Evolutionary conservation across 2,797 vertebrate species (phyloP), one percentile per base, ranked within the genome.

Genomic region (Meriones psammophilus): DNA sequence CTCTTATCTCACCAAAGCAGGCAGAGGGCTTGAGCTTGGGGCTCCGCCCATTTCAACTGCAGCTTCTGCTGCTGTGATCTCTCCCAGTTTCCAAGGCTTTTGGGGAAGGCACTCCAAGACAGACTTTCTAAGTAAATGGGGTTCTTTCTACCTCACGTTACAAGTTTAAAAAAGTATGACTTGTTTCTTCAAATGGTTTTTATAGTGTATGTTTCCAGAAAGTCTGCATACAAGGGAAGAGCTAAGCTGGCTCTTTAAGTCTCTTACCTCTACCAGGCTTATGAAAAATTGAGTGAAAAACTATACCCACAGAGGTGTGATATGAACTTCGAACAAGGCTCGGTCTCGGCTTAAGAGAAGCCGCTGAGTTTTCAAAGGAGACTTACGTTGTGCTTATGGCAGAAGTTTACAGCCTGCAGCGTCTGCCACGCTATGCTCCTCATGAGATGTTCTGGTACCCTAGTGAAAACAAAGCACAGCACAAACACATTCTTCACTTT

Each of bases 361-460:
- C 0, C 0, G 30, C 50, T 78, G 76, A 73, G 22, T 36, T 46
- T 73, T 0, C 28, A 33, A 69, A 13, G 94, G 14, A 97, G 68
- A 98, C 98, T 98, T 98, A 99, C 99, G 0, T 98, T 99, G 94
- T 99, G 99, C 97, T 99, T 99, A 96, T 99, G 99, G 96, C 99
- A 99, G 98, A 99, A 99, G 98, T 99, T 99, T 79, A 99, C 99
- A 9, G 99, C 99, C 90, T 99, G 99, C 26, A 99, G 98, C 0
- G 99, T 99, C 98, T 99, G 99, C 99, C 99, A 99, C 78, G 98
- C 99, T 79, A 99, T 99, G 94, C 99, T 99, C 97, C 98, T 99
- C 73, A 99, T 99, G 0, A 99, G 98, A 80, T 99, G 98, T 97
- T 99, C 99, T 0, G 99, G 99, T 66, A 99, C 98, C 5, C 99